These are phyloP conservation scores for Pavo muticus DNA, from an alignment of 2,113 vertebrate species.

Conservation along the genomic window DNA sequence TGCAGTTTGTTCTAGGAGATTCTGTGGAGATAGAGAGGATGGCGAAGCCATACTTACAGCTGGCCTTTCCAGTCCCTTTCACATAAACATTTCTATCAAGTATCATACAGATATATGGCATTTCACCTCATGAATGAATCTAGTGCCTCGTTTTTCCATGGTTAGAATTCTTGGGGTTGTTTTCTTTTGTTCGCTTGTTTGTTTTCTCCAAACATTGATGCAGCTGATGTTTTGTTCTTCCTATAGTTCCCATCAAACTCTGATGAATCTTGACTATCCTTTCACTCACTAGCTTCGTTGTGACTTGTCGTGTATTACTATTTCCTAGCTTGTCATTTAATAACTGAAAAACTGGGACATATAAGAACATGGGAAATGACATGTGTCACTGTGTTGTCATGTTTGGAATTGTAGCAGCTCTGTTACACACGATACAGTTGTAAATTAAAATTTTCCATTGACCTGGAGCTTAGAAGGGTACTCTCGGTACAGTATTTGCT, in stretches of 20 bases:
- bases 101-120: neutral
- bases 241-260: conserved; percentile 35
- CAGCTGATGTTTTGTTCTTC: conserved; percentile 33
- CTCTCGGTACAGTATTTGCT: conserved; percentile 39
- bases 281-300: conserved; percentile 44
- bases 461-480: neutral
- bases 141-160: conserved; percentile 40
- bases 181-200: neutral
- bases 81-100: neutral
- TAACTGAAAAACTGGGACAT: conserved; percentile 34
- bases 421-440: conserved; percentile 40
- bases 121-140: neutral
- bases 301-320: conserved; percentile 19
- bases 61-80: neutral
- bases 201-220: neutral
- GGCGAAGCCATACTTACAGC: neutral
- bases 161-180: conserved; percentile 28
- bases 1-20: neutral
- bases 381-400: conserved; percentile 53
- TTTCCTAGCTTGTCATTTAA: conserved; percentile 56
- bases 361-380: conserved; percentile 45
- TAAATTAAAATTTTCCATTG: conserved; percentile 65
- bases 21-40: neutral
- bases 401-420: conserved; percentile 51
- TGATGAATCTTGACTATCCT: conserved; percentile 34